Evolutionary conservation across 2,797 vertebrate species (phyloP).

Genomic region (Liasis olivaceus): DNA sequence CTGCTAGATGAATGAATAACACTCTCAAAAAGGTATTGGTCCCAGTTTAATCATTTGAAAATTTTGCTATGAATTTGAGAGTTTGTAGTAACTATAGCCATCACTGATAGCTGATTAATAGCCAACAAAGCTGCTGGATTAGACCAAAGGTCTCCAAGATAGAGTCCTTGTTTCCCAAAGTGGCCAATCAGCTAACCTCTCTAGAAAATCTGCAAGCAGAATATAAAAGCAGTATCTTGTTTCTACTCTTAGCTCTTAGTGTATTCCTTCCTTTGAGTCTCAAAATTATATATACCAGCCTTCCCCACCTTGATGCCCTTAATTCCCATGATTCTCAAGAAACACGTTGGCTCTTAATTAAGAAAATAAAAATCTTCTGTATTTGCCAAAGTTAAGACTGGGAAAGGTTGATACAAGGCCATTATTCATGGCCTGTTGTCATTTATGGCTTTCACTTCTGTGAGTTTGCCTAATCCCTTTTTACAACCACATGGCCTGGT

Average conservation of each 20-base stretch:
- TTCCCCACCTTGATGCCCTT: neutral
- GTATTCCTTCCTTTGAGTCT: neutral
- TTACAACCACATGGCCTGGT: neutral
- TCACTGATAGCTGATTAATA: slow-evolving; percentile 49
- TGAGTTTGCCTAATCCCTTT: neutral
- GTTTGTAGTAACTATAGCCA: slow-evolving; percentile 54
- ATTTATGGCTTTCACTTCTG: neutral
- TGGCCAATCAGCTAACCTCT: neutral
- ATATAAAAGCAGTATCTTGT: neutral
- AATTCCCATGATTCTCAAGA: neutral
- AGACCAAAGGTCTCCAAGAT: neutral
- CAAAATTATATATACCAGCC: neutral
- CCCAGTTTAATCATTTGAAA: slow-evolving; percentile 67
- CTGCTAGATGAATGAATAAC: slow-evolving; percentile 45
- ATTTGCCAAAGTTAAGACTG: neutral
- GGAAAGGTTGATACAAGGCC: neutral
- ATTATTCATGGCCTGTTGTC: neutral
- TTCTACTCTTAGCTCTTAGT: neutral
- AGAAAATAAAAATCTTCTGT: neutral
- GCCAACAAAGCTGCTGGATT: neutral
- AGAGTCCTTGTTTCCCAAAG: neutral
- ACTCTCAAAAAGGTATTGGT: slow-evolving; percentile 56
- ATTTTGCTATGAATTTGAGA: slow-evolving; percentile 58
- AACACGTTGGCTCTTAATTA: neutral
- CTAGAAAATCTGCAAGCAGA: neutral